phyloP scores from a whole-genome alignment of 2,113 vertebrate species.

The Psilopogon haemacephalus region DNA sequence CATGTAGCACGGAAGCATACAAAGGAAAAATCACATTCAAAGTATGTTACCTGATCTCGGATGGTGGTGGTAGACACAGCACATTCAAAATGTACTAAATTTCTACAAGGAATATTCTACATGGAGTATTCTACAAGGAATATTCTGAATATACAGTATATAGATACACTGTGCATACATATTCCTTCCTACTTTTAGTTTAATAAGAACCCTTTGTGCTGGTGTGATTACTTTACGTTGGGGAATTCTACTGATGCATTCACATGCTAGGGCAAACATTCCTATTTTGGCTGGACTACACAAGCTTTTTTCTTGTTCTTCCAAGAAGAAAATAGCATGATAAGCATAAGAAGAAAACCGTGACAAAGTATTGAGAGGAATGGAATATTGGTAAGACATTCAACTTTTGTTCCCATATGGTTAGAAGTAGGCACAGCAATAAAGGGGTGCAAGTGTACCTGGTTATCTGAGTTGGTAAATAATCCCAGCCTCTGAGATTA shows the following conservation, averaged over 20 bases:
- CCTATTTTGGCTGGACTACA: not conserved
- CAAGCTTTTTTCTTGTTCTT: not conserved
- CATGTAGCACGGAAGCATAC: not conserved
- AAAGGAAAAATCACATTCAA: not conserved
- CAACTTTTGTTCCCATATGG: not conserved
- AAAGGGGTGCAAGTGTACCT: rapidly evolving
- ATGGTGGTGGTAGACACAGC: not conserved
- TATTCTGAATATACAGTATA: not conserved
- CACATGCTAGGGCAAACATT: not conserved
- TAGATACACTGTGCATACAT: not conserved
- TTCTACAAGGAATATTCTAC: not conserved
- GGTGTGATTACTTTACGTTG: not conserved
- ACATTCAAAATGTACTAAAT: not conserved
- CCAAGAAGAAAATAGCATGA: not conserved
- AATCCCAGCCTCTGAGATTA: not conserved
- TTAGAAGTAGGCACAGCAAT: not conserved
- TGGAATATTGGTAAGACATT: not conserved
- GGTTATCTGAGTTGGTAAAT: not conserved
- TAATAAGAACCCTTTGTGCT: not conserved
- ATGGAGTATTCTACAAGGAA: too few relatives aligned
- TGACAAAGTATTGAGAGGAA: not conserved
- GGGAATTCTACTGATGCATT: not conserved
- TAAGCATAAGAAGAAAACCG: not conserved
- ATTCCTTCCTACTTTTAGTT: not conserved
- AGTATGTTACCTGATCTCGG: not conserved